phyloP scores from a whole-genome alignment of 2,113 vertebrate species.

The Cacatua alba region DNA sequence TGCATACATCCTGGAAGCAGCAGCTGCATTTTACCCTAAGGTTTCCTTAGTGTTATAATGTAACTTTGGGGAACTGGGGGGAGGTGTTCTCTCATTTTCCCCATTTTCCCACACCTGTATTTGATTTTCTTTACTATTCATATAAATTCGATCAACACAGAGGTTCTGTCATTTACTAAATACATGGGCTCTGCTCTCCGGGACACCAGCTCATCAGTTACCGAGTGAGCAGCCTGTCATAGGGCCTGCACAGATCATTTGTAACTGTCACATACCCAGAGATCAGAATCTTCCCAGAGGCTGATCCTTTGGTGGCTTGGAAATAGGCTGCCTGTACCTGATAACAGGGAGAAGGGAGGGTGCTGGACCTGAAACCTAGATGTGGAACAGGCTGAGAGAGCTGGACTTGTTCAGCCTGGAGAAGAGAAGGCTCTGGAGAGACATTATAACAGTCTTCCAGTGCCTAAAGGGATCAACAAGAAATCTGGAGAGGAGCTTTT shows the following conservation, averaged over 20 bases:
- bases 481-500: neutral
- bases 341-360: neutral
- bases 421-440: neutral
- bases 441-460: neutral
- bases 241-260: constrained; percentile 62
- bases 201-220: constrained; percentile 76
- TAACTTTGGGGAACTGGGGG: neutral
- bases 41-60: neutral
- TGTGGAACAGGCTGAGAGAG: neutral
- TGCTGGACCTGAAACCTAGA: neutral
- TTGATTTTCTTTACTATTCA: constrained; percentile 70
- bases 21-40: neutral
- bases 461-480: neutral
- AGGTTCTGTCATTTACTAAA: constrained; percentile 71
- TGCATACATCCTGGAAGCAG: neutral
- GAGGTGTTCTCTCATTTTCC: neutral
- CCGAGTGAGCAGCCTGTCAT: constrained; percentile 69
- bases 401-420: neutral
- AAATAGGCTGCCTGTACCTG: neutral
- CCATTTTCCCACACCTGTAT: neutral
- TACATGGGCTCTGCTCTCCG: constrained; percentile 66
- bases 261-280: constrained; percentile 70
- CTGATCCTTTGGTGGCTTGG: constrained; percentile 9
- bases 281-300: constrained; percentile 66
- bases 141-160: constrained; percentile 67